Percentiles rank a stretch among this genome's conserved stretches.
Evolutionary conservation across 35 echinoderm and acorn worm genomes (phyloP).

Genomic region (Amphiura filiformis): DNA sequence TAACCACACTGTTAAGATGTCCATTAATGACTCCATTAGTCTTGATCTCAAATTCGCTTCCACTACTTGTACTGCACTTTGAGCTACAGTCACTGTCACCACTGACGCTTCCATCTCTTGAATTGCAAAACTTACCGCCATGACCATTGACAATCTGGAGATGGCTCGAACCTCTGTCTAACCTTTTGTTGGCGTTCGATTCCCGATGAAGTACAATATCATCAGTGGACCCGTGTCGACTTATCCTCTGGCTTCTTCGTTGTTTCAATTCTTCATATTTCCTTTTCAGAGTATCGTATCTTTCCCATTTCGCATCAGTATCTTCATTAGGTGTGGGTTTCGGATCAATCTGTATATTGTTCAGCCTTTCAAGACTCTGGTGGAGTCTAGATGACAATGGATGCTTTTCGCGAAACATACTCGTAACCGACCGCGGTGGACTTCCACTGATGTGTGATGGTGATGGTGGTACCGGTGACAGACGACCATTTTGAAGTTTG

Average conservation of each 20-base stretch:
- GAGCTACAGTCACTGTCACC: not conserved
- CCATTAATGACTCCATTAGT: not conserved
- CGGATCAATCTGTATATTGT: conserved; percentile 35
- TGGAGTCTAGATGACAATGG: conserved; percentile 42
- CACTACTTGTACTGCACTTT: not conserved
- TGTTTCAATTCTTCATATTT: conserved; percentile 73
- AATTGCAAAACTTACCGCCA: not conserved
- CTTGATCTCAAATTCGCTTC: not conserved
- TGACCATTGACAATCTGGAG: not conserved
- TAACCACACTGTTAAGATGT: not conserved
- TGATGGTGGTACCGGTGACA: not conserved
- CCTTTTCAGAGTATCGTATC: conserved; percentile 75
- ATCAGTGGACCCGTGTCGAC: not conserved
- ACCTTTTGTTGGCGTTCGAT: not conserved
- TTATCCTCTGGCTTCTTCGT: not conserved
- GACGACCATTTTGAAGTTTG: conserved; percentile 16
- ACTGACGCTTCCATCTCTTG: not conserved
- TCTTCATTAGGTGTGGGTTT: conserved; percentile 34
- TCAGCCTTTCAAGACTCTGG: conserved; percentile 51
- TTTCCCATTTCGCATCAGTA: conserved; percentile 63
- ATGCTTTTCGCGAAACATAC: conserved; percentile 16
- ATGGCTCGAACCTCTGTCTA: not conserved
- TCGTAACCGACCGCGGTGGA: conserved; percentile 13
- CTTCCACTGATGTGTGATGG: conserved; percentile 24
- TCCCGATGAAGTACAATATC: conserved; percentile 3